Conservation (phyloP, 2,888 invertebrate species). For the Deilephila elpenor region DNA sequence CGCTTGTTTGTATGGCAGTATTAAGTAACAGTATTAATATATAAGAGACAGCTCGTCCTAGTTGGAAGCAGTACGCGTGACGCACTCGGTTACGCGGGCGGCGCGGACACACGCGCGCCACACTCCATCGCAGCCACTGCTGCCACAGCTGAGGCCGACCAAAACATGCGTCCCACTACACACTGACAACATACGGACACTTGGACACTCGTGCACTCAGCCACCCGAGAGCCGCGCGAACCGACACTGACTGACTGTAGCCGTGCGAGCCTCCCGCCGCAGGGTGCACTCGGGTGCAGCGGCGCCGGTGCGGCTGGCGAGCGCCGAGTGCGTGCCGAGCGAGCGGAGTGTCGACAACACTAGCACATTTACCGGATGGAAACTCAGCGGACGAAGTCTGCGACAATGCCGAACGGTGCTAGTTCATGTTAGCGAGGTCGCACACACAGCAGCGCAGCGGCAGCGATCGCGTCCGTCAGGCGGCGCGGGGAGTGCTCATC, state of each 20-base stretch:
- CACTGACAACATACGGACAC: background rate
- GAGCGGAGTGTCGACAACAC: background rate
- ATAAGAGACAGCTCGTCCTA: background rate
- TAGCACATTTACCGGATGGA: conserved; percentile 20
- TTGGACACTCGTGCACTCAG: background rate
- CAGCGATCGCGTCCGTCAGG: conserved; percentile 30
- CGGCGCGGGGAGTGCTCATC: conserved; percentile 37
- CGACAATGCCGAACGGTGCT: background rate
- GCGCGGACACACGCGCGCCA: background rate
- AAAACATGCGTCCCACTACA: background rate
- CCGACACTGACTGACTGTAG: background rate
- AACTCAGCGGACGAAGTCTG: background rate
- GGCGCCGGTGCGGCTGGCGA: background rate
- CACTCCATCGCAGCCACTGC: background rate
- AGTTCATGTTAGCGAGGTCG: conserved; percentile 8
- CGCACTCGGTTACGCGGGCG: background rate
- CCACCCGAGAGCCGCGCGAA: background rate
- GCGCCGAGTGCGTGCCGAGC: background rate
- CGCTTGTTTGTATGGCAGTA: background rate
- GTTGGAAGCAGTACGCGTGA: background rate
- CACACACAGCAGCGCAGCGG: background rate
- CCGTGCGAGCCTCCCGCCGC: background rate
- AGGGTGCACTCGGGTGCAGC: conserved; percentile 13
- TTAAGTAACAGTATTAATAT: background rate
- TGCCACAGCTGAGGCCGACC: background rate